phyloP scores from a whole-genome alignment of 2,888 invertebrate genomes.

The Antheraea assamensis region DNA sequence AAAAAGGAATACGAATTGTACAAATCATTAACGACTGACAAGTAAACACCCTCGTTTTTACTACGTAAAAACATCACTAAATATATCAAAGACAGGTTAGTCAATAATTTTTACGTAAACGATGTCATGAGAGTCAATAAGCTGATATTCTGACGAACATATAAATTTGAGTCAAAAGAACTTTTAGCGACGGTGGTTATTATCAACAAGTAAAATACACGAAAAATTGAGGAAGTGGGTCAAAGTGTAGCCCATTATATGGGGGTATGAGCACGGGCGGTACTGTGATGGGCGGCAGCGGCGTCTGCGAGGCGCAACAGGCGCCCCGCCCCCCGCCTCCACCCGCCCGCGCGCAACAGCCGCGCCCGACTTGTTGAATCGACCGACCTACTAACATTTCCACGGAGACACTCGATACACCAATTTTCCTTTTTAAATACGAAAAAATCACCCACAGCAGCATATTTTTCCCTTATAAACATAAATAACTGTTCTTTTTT shows the following conservation, averaged over 20 bases:
- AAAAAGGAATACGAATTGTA: slow-evolving; percentile 42
- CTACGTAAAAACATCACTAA: slow-evolving; percentile 18
- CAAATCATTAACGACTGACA: slow-evolving; percentile 45
- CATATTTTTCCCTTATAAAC: neutral
- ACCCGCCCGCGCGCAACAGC: slow-evolving; percentile 67
- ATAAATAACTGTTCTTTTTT: too few relatives aligned
- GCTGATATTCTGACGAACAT: neutral
- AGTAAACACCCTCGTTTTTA: slow-evolving; percentile 29
- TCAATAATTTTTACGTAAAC: slow-evolving; percentile 18
- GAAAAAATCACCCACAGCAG: slow-evolving; percentile 22
- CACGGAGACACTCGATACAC: slow-evolving; percentile 62
- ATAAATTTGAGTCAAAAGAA: slow-evolving; percentile 4
- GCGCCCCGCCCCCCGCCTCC: slow-evolving; percentile 61
- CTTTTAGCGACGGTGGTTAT: slow-evolving; percentile 9
- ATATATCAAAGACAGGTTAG: slow-evolving; percentile 19
- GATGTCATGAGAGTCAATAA: neutral
- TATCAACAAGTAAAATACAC: slow-evolving; percentile 36
- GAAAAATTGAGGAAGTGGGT: slow-evolving; percentile 56
- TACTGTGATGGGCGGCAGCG: slow-evolving; percentile 63
- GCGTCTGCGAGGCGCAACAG: slow-evolving; percentile 80
- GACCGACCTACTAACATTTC: slow-evolving; percentile 80
- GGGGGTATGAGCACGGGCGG: slow-evolving; percentile 59
- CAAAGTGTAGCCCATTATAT: slow-evolving; percentile 65
- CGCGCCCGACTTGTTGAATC: slow-evolving; percentile 79
- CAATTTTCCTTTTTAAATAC: slow-evolving; percentile 43